phyloP scores from a whole-genome alignment of 2,797 vertebrate species.

The Parotocinclus haroldoi region DNA sequence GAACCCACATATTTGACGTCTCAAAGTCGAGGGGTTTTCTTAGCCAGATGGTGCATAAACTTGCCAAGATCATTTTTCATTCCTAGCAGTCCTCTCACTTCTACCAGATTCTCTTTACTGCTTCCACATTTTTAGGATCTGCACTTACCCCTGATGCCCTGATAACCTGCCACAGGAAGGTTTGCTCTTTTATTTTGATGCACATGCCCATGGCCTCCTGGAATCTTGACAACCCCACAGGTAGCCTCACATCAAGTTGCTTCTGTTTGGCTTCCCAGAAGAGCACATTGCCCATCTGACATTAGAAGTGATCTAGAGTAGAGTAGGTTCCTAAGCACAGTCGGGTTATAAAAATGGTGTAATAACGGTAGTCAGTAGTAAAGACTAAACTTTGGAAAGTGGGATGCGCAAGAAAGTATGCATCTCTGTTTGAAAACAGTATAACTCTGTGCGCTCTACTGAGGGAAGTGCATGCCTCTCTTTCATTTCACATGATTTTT shows the following conservation, averaged over 20 bases:
- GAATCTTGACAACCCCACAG: not conserved
- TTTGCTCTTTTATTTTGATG: slow-evolving; percentile 4
- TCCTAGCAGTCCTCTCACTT: slow-evolving; percentile 10
- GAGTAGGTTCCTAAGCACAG: too few relatives aligned
- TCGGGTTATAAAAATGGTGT: too few relatives aligned
- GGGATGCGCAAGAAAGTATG: too few relatives aligned
- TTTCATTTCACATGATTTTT: slow-evolving; percentile 17
- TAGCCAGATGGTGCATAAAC: slow-evolving; percentile 23
- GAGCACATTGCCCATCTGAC: too few relatives aligned
- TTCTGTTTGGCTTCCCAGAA: too few relatives aligned
- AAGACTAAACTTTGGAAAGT: too few relatives aligned
- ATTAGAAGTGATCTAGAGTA: too few relatives aligned
- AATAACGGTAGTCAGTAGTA: too few relatives aligned
- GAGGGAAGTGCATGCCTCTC: not conserved
- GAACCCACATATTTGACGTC: slow-evolving; percentile 28
- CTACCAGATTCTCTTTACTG: slow-evolving; percentile 20
- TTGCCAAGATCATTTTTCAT: slow-evolving; percentile 36
- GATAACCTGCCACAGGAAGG: slow-evolving; percentile 30
- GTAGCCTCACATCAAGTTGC: slow-evolving; percentile 4
- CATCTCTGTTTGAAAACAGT: too few relatives aligned
- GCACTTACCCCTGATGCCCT: slow-evolving; percentile 12
- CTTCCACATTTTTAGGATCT: slow-evolving; percentile 10
- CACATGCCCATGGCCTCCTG: slow-evolving; percentile 9
- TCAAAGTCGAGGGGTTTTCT: slow-evolving; percentile 11
- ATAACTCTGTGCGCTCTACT: too few relatives aligned